phyloP scores from a whole-genome alignment of 2,113 vertebrate species.

The Raja brachyura region DNA sequence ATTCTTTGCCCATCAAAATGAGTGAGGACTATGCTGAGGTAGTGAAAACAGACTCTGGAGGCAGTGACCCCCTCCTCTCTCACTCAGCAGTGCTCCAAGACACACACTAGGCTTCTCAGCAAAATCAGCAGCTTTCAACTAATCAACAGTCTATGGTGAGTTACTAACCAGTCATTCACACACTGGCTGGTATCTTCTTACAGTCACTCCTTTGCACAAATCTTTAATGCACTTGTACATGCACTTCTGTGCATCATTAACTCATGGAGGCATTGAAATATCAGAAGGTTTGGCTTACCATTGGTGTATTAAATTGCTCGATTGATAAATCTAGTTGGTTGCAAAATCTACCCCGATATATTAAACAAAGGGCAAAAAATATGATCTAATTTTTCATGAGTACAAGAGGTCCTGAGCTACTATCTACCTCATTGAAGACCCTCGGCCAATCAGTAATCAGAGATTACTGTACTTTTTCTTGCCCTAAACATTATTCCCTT shows the following conservation, averaged over 20 bases:
- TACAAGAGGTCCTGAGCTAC: no score
- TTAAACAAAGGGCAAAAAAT: no score
- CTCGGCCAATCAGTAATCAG: no score
- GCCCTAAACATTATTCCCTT: no score
- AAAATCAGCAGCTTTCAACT: not conserved
- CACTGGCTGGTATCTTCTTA: not conserved
- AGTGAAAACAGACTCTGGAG: not conserved
- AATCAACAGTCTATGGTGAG: not conserved
- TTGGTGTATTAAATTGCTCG: not conserved
- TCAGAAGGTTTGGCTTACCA: not conserved
- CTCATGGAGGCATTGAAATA: not conserved
- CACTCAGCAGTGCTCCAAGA: not conserved
- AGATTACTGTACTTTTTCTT: no score
- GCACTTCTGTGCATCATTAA: not conserved
- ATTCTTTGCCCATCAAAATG: constrained; percentile 19
- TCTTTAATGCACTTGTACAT: not conserved
- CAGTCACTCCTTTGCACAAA: not conserved
- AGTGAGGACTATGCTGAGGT: not conserved
- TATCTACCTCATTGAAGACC: no score
- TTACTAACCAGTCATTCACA: not conserved
- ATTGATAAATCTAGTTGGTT: not conserved
- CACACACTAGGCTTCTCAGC: not conserved
- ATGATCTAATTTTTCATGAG: no score
- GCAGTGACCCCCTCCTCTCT: not conserved
- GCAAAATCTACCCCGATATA: not conserved